Percentiles rank a stretch among this genome's conserved stretches.
phyloP scores from a whole-genome alignment of 2,113 vertebrate genomes.

The Pelecanoides urinatrix region DNA sequence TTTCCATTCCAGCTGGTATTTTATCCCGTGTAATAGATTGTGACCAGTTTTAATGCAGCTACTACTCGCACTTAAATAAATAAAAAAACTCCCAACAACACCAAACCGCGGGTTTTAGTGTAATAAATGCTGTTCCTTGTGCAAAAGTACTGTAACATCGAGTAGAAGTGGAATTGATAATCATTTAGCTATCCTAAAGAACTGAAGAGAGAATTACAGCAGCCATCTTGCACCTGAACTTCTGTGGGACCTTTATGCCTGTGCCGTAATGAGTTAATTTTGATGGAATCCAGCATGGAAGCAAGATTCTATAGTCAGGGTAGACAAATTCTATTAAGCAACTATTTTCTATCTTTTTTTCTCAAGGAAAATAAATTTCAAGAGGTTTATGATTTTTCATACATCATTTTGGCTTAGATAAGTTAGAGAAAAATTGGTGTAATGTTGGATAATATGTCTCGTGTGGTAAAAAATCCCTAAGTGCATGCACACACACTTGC shows the following conservation, averaged over 20 bases:
- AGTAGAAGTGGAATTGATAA: not conserved
- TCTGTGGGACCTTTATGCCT: not conserved
- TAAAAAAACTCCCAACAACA: not conserved
- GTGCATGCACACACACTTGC: not conserved
- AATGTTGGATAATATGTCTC: not conserved
- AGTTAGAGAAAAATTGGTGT: not conserved
- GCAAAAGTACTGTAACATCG: not conserved
- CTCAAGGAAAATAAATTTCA: not conserved
- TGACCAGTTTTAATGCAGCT: not conserved
- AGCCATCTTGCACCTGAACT: not conserved
- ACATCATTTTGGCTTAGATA: not conserved
- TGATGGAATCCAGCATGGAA: not conserved
- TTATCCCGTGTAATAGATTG: not conserved
- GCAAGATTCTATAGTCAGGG: not conserved
- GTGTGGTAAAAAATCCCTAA: not conserved
- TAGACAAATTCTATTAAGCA: not conserved
- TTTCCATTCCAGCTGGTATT: not conserved
- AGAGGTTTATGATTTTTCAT: not conserved
- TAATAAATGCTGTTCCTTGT: not conserved
- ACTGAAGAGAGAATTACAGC: not conserved
- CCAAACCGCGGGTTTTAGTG: not conserved
- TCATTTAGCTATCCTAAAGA: not conserved
- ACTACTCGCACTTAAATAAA: not conserved
- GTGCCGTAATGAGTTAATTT: not conserved
- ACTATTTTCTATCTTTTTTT: not conserved